Percentiles rank a stretch among this genome's conserved stretches.
Evolutionary conservation across 2,888 invertebrate species (phyloP).

Genomic region (Tolmerus cingulatus): DNA sequence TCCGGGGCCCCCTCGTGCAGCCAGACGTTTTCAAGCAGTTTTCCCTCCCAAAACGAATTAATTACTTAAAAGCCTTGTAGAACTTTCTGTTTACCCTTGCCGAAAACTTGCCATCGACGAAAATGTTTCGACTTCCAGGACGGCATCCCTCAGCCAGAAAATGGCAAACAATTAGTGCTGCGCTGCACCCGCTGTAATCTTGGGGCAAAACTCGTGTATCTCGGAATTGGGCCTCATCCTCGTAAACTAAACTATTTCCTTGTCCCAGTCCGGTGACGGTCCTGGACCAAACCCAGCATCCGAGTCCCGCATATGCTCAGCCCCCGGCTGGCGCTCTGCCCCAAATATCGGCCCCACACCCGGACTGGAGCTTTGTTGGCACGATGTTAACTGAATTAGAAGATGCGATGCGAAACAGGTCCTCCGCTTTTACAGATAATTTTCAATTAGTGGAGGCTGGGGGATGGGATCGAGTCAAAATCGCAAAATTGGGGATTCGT

Average conservation of each 20-base stretch:
- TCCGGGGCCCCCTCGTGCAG: not conserved
- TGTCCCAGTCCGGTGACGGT: not conserved
- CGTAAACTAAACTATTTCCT: not conserved
- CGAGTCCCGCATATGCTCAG: not conserved
- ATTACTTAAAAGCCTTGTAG: not conserved
- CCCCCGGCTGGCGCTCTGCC: not conserved
- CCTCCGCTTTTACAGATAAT: not conserved
- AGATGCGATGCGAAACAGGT: not conserved
- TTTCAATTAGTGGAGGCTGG: slow-evolving; percentile 14
- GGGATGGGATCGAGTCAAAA: not conserved
- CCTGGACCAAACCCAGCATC: not conserved
- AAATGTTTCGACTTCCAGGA: not conserved
- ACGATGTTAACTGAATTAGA: slow-evolving; percentile 18
- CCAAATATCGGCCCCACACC: not conserved
- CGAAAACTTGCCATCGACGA: not conserved
- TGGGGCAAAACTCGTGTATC: not conserved
- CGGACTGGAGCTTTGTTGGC: not conserved
- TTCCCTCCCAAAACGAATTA: not conserved
- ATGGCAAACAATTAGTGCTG: not conserved
- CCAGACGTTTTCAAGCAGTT: not conserved
- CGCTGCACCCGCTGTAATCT: not conserved
- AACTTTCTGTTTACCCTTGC: not conserved
- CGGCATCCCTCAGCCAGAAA: not conserved
- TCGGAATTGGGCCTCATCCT: not conserved
- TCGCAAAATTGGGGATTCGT: not conserved